phyloP scores from a whole-genome alignment of 1,140 invertebrate species.

The Drosophila paulistorum region DNA sequence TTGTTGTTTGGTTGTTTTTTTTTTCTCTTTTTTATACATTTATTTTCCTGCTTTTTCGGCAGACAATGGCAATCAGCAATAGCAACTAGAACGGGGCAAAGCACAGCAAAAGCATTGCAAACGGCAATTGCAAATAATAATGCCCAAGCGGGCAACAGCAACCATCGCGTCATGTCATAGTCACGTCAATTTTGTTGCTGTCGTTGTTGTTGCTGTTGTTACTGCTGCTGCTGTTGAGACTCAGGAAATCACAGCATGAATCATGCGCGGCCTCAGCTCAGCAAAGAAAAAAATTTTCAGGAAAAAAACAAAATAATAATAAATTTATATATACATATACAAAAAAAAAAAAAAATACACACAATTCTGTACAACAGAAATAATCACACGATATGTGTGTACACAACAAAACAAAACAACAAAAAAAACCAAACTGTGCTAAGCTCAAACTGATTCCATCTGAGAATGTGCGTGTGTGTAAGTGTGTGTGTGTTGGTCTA shows the following conservation, averaged over 20 bases:
- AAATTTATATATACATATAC: conserved; percentile 11
- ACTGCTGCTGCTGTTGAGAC: conserved; percentile 21
- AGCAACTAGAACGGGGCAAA: conserved; percentile 76
- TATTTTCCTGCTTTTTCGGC: conserved; percentile 77
- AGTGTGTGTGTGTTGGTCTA: conserved; percentile 16
- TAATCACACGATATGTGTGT: conserved; percentile 59
- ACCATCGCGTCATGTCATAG: conserved; percentile 75
- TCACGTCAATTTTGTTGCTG: conserved; percentile 70
- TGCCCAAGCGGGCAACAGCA: conserved; percentile 69
- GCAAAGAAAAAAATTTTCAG: conserved; percentile 30
- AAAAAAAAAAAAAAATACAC: conserved; percentile 20
- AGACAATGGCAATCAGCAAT: conserved; percentile 81
- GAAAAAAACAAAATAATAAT: not conserved
- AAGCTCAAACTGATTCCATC: conserved; percentile 44
- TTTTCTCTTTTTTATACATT: conserved; percentile 50
- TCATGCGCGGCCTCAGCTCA: conserved; percentile 53
- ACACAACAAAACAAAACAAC: no score
- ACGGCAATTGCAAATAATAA: conserved; percentile 79
- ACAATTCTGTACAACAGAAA: conserved; percentile 31
- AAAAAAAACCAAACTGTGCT: conserved; percentile 59
- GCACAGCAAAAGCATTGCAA: conserved; percentile 60
- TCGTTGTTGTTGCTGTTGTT: conserved; percentile 44
- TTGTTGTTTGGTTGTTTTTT: no score
- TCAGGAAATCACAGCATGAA: conserved; percentile 80
- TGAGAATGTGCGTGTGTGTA: conserved; percentile 18